Evolutionary conservation across 2,113 vertebrate species (phyloP), one percentile per base, ranked within the genome.

Genomic region (Galbula dea): DNA sequence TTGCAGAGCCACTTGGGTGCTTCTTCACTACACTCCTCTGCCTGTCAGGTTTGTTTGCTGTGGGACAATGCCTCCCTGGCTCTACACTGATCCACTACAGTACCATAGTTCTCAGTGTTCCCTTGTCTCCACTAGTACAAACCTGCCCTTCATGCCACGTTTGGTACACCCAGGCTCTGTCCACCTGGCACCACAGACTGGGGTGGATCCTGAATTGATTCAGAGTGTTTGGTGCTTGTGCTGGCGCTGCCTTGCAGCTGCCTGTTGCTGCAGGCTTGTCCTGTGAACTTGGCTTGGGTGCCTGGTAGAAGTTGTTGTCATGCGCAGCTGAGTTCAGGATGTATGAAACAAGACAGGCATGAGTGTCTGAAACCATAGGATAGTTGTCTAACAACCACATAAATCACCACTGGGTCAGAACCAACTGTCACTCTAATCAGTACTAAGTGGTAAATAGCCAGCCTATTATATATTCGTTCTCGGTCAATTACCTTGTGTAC

Each of bases 131-230:
- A 15, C 14, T 6, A 6, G 4, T 19, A 24, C 8, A 1, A 73
- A 20, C 22, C 27, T 32, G 15, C 11, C 16, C 9, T 58, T 27
- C 7, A 17, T 34, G 37, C 4, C 0, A 2, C 54, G 5, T 55
- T 82, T 51, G 61, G 61, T 36, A 23, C n/a, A 72, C 27, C 9
- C 57, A 54, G 34, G 30, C 43, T 80, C 46, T 41, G 11, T 4
- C n/a, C 2, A 11, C 8, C 21, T 0, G 0, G 11, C 2, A 1
- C 13, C 39, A 22, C 21, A 19, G 21, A 5, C 18, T 1, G 3
- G 30, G 49, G 8, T n/a, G 18, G 24, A 21, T 77, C 21, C 32
- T 15, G 15, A 45, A 36, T 21, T 0, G 0, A 15, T 39, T 36
- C n/a, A 5, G 17, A 20, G 61, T 8, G 9, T 48, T 37, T 46